Conservation (phyloP, 2,113 vertebrate genomes). For the Dipodomys spectabilis region DNA sequence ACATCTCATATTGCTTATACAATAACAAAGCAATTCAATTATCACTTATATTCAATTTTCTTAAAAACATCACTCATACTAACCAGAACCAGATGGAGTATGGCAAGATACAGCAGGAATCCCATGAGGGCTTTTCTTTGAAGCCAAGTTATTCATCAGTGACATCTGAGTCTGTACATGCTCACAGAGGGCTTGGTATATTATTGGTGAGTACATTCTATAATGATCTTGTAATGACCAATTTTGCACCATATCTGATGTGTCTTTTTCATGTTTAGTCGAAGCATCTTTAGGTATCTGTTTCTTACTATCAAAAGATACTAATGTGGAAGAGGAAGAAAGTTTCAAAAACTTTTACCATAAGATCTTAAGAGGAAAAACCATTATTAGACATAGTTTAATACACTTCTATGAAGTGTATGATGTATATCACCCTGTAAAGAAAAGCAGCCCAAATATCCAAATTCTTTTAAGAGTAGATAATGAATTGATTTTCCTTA, state of each 20-base stretch:
- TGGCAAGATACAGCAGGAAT: constrained; percentile 59
- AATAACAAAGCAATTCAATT: constrained; percentile 51
- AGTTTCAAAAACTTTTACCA: constrained; percentile 43
- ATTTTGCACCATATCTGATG: constrained; percentile 52
- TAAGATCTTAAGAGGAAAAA: not conserved
- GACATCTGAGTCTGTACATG: constrained; percentile 88
- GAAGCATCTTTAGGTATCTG: constrained; percentile 23
- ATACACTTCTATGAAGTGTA: not conserved
- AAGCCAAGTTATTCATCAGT: constrained; percentile 74
- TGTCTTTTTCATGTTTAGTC: constrained; percentile 58
- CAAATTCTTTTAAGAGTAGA: constrained; percentile 33
- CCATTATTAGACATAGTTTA: constrained; percentile 2
- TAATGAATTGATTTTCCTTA: constrained; percentile 30
- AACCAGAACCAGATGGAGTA: constrained; percentile 77
- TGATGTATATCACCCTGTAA: not conserved
- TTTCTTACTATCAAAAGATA: constrained; percentile 78
- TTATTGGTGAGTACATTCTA: constrained; percentile 78
- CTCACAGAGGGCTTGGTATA: constrained; percentile 82
- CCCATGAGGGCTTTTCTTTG: constrained; percentile 59
- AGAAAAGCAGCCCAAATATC: constrained; percentile 45
- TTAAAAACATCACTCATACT: constrained; percentile 66
- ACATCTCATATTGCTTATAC: constrained; percentile 15
- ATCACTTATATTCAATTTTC: constrained; percentile 27
- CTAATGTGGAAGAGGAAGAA: constrained; percentile 54
- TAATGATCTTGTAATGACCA: constrained; percentile 75